phyloP scores from a whole-genome alignment of 2,113 vertebrate genomes.

The Takifugu flavidus region DNA sequence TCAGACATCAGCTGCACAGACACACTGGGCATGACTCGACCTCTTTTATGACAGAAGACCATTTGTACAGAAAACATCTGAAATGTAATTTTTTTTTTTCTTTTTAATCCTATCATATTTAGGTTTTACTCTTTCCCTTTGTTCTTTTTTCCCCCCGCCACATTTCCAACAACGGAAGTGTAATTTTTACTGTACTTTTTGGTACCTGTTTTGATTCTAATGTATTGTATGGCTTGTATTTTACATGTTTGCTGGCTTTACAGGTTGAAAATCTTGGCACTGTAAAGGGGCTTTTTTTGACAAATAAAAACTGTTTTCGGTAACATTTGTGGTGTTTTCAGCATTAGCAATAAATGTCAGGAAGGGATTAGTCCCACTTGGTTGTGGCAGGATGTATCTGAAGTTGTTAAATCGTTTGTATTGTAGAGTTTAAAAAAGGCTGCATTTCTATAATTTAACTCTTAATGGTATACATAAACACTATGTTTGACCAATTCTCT shows the following conservation, averaged over 20 bases:
- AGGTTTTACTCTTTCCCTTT: conserved; percentile 56
- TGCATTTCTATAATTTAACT: too few species aligned
- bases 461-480: too few species aligned
- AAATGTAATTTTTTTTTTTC: conserved; percentile 83
- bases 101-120: conserved; percentile 50
- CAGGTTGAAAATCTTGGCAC: conserved; percentile 61
- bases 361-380: too few species aligned
- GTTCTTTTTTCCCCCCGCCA: conserved; percentile 64
- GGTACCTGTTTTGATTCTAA: conserved; percentile 83
- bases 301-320: conserved; percentile 69
- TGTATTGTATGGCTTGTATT: conserved; percentile 77
- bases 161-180: conserved; percentile 99
- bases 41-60: conserved; percentile 75
- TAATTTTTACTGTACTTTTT: conserved; percentile 99
- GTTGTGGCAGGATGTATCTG: too few species aligned
- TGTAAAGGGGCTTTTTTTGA: conserved; percentile 73
- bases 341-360: conserved; percentile 12
- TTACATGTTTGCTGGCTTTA: conserved; percentile 74
- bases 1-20: conserved; percentile 40
- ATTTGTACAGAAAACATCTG: conserved; percentile 94
- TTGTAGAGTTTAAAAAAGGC: too few species aligned
- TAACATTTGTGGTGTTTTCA: conserved; percentile 57
- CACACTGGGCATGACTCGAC: conserved; percentile 49
- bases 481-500: too few species aligned
- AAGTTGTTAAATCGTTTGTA: too few species aligned